phyloP scores from a whole-genome alignment of 2,888 invertebrate species.

The Ennomos fuscantarius region DNA sequence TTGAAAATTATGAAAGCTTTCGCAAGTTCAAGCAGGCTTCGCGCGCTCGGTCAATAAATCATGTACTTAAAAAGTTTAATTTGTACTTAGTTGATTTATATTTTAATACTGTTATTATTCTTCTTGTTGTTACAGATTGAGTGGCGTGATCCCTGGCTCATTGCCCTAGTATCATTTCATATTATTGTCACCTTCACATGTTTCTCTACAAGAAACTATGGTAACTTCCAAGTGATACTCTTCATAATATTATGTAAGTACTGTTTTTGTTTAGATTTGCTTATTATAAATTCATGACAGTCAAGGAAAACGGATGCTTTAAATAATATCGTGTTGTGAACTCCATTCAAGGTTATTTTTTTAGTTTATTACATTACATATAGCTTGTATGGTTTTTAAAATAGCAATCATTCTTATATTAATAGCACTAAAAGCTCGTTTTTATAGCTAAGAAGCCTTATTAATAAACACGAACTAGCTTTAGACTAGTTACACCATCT shows the following conservation, averaged over 20 bases:
- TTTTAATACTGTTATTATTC: no score
- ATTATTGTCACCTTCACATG: conserved; percentile 91
- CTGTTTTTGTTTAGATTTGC: neutral
- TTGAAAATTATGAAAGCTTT: no score
- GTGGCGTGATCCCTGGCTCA: conserved; percentile 95
- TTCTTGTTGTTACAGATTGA: conserved; percentile 88
- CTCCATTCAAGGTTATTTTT: conserved; percentile 1
- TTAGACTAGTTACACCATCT: no score
- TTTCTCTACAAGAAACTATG: conserved; percentile 92
- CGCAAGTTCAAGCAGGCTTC: no score
- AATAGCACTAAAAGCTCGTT: no score
- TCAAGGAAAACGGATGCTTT: conserved; percentile 5
- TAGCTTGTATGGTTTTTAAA: neutral
- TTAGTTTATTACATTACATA: neutral
- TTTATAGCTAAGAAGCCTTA: no score
- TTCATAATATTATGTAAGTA: conserved; percentile 92
- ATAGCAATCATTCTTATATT: no score
- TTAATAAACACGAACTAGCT: no score
- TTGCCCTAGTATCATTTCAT: conserved; percentile 90
- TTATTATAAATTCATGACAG: conserved; percentile 3
- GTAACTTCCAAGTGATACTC: conserved; percentile 93
- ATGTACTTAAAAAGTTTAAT: no score
- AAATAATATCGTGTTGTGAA: neutral
- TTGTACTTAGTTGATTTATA: no score
- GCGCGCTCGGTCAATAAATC: no score